Evolutionary conservation across 53 echinoderm and acorn worm genomes (phyloP).

Genomic region (Echinometra lucunter): DNA sequence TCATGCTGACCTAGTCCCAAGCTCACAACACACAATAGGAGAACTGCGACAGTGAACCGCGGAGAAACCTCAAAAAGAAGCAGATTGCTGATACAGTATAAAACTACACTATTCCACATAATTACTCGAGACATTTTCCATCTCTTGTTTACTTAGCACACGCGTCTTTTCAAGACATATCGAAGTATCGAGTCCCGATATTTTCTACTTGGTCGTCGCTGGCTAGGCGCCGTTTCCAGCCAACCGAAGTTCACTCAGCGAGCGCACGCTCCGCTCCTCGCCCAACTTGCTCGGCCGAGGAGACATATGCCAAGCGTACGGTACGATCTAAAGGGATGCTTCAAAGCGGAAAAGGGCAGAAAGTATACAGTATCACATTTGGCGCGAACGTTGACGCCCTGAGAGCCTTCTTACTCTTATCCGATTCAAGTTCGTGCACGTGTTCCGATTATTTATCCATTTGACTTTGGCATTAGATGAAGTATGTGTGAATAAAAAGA

Average conservation of each 20-base stretch:
- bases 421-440: conserved; percentile 38
- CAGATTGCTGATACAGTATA: conserved; percentile 42
- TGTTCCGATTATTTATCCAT: conserved; percentile 50
- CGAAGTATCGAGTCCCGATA: conserved; percentile 31
- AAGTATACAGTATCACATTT: conserved; percentile 47
- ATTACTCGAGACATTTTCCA: conserved; percentile 22
- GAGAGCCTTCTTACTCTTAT: conserved; percentile 18
- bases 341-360: conserved; percentile 42
- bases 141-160: conserved; percentile 28
- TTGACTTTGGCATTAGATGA: conserved; percentile 53
- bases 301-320: conserved; percentile 42
- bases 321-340: conserved; percentile 23
- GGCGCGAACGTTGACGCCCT: conserved; percentile 32
- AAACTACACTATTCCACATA: conserved; percentile 35
- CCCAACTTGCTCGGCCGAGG: neutral
- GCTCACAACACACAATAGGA: conserved; percentile 1
- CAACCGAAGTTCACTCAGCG: conserved; percentile 37
- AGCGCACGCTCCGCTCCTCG: conserved; percentile 47
- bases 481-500: conserved; percentile 19
- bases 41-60: neutral
- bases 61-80: conserved; percentile 32
- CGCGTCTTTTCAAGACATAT: conserved; percentile 28
- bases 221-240: neutral
- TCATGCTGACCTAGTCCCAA: neutral
- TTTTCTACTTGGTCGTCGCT: neutral